A percentile compares a stretch with the other conserved stretches of the same genome.
Evolutionary conservation across 2,888 invertebrate genomes (phyloP).

Genomic region (Meandrusa payeni): DNA sequence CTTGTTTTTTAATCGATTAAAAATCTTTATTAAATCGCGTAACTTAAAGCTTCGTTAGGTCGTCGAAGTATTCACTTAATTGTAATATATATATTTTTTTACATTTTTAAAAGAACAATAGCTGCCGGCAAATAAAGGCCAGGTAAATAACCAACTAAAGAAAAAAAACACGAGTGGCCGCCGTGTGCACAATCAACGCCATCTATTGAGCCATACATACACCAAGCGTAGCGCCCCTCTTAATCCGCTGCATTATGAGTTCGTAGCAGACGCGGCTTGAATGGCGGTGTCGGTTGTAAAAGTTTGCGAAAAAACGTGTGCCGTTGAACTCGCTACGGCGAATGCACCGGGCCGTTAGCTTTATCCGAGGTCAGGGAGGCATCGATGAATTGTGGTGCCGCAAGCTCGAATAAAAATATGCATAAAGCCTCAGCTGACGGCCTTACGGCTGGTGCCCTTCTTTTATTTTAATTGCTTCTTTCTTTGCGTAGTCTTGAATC

Average conservation of each 20-base stretch:
- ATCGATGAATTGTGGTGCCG: slow-evolving; percentile 36
- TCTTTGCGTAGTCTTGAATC: no score
- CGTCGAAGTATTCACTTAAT: no score
- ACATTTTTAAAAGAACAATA: no score
- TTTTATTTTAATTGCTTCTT: slow-evolving; percentile 20
- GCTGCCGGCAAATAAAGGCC: no score
- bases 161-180: neutral
- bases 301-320: slow-evolving; percentile 62
- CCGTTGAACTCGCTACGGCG: slow-evolving; percentile 61
- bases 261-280: slow-evolving; percentile 32
- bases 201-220: slow-evolving; percentile 22
- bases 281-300: slow-evolving; percentile 51
- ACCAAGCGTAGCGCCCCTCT: slow-evolving; percentile 13
- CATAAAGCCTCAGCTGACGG: slow-evolving; percentile 44
- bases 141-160: no score
- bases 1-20: no score
- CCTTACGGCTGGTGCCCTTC: slow-evolving; percentile 29
- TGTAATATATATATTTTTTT: no score
- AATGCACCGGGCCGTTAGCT: slow-evolving; percentile 68
- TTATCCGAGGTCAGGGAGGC: slow-evolving; percentile 69
- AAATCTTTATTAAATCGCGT: no score
- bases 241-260: slow-evolving; percentile 32
- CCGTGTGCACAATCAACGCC: neutral
- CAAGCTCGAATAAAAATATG: slow-evolving; percentile 40
- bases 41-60: no score